Percentiles rank a stretch among this genome's conserved stretches.
Conservation (phyloP, 64 coral and sea anemone genomes). For the Stichodactyla mertensii region DNA sequence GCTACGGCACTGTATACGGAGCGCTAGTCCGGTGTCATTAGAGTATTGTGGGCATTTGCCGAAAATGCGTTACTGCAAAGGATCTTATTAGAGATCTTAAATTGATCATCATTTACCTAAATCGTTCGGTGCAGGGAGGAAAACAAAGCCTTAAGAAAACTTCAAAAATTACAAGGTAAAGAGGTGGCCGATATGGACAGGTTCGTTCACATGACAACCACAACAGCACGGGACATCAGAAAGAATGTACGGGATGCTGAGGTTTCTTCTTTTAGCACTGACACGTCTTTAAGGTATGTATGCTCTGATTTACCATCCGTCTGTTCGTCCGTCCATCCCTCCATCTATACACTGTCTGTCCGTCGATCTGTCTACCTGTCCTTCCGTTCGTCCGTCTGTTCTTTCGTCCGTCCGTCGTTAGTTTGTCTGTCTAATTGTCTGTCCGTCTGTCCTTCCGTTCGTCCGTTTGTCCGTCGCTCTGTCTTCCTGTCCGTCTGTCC, state of each 20-base stretch:
- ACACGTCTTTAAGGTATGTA: slow-evolving; percentile 8
- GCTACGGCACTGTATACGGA: too few species aligned
- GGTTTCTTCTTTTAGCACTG: background rate
- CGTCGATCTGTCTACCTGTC: background rate
- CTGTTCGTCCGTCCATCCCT: background rate
- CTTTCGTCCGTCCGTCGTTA: background rate
- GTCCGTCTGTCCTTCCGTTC: background rate
- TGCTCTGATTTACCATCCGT: background rate
- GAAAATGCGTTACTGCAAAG: background rate
- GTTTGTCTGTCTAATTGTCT: background rate
- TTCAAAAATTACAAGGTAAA: background rate
- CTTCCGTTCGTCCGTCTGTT: background rate
- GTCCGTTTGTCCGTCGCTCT: background rate
- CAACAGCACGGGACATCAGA: background rate
- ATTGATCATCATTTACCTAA: background rate
- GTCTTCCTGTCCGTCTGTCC: background rate
- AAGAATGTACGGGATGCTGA: background rate
- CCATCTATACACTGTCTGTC: too few species aligned
- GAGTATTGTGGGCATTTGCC: too few species aligned
- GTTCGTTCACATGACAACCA: slow-evolving; percentile 8
- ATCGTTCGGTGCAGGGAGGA: background rate
- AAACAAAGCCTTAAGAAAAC: slow-evolving; percentile 9
- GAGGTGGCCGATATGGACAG: background rate
- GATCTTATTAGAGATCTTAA: background rate
- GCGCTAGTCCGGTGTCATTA: too few species aligned